Conservation (phyloP, 2,113 vertebrate genomes). For the Rhadina sibilatrix region DNA sequence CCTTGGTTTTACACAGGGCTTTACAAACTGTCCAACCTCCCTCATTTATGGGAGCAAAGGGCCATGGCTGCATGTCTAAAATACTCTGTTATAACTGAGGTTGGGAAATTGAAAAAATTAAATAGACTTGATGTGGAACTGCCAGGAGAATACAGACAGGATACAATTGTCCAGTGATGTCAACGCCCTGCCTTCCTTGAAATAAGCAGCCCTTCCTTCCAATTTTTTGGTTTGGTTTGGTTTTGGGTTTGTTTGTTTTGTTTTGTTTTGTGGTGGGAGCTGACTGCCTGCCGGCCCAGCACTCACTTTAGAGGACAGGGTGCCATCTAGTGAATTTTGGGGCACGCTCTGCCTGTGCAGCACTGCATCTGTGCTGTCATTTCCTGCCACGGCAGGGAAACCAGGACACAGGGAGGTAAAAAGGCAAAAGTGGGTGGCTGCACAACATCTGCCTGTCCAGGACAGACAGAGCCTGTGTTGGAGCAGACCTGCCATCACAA, state of each 20-base stretch:
- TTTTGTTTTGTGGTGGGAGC: neutral
- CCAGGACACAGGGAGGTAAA: neutral
- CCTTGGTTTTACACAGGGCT: neutral
- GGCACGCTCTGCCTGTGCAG: neutral
- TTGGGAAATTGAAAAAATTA: neutral
- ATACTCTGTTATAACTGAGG: neutral
- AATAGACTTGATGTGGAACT: neutral
- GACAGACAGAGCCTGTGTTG: neutral
- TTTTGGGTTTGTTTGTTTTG: too few species aligned
- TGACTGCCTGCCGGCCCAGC: neutral
- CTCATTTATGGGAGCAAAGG: neutral
- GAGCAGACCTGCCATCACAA: neutral
- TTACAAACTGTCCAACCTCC: neutral
- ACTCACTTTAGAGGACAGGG: neutral
- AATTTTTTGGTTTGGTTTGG: too few species aligned
- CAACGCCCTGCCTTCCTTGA: neutral
- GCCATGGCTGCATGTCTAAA: neutral
- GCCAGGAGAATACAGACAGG: neutral
- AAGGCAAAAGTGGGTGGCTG: neutral
- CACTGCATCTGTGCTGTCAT: fast-evolving
- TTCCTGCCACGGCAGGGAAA: neutral
- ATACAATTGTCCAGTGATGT: neutral
- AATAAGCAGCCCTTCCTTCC: neutral
- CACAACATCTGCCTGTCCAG: neutral
- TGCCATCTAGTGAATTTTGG: conserved; percentile 32